Evolutionary conservation across 2,113 vertebrate species (phyloP).

Genomic region (Clupea harengus): DNA sequence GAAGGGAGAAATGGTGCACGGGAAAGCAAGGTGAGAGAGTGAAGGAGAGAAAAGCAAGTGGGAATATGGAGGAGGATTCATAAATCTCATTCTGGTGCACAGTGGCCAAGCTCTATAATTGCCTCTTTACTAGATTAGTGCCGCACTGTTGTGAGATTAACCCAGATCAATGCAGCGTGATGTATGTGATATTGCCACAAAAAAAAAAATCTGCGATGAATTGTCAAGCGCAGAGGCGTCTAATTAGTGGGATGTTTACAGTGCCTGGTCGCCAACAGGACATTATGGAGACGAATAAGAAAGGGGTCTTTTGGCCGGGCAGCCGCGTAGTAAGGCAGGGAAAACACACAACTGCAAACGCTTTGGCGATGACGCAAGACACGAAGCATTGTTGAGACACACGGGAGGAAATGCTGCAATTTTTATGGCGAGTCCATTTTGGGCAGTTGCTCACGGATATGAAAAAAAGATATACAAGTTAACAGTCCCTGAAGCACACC

Average conservation of each 20-base stretch:
- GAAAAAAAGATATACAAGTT: background rate
- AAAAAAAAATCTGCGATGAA: conserved; percentile 46
- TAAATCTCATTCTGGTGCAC: conserved; percentile 42
- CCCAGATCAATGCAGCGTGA: conserved; percentile 48
- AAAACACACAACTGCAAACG: background rate
- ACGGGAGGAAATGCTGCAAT: background rate
- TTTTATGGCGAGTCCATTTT: conserved; percentile 13
- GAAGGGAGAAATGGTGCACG: conserved; percentile 3
- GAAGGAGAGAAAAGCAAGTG: background rate
- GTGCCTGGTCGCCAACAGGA: conserved; percentile 34
- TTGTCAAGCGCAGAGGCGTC: conserved; percentile 35
- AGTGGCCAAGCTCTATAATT: conserved; percentile 51
- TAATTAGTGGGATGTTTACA: conserved; percentile 45
- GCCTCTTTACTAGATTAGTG: conserved; percentile 58
- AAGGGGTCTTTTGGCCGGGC: conserved; percentile 15
- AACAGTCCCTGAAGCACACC: conserved; percentile 17
- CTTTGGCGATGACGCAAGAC: background rate
- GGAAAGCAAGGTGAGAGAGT: conserved; percentile 13
- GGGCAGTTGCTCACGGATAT: background rate
- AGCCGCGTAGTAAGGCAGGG: background rate
- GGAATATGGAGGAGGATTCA: conserved; percentile 11
- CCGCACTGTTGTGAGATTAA: conserved; percentile 53
- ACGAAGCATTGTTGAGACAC: conserved; percentile 7
- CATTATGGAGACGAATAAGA: conserved; percentile 32
- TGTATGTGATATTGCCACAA: conserved; percentile 50